These are phyloP conservation scores for Megaceryle alcyon DNA, from an alignment of 2,797 vertebrate species.

Conservation along the genomic window DNA sequence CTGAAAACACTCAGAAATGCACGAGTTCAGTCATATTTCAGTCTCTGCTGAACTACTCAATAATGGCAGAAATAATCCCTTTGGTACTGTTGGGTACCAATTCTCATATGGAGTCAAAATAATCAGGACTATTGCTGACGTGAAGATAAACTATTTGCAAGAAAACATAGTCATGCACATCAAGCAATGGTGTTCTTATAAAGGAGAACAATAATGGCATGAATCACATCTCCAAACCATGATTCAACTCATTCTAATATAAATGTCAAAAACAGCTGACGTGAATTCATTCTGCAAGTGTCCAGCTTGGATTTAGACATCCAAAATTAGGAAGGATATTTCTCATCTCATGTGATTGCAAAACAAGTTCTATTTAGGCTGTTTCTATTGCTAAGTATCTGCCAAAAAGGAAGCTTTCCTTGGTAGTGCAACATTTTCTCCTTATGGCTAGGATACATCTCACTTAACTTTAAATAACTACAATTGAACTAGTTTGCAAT, in stretches of 20 bases:
- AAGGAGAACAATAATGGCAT: background rate
- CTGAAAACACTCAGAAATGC: background rate
- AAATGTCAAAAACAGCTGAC: background rate
- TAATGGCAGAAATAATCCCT: background rate
- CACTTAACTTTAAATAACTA: conserved; percentile 10
- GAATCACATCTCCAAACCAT: background rate
- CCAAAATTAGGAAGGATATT: background rate
- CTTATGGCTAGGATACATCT: background rate
- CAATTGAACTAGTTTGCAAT: background rate
- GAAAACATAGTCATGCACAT: background rate
- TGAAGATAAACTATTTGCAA: background rate
- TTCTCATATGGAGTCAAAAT: background rate
- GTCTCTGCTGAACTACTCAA: background rate
- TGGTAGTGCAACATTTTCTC: background rate
- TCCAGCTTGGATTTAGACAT: background rate
- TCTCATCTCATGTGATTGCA: background rate
- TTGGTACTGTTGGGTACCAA: background rate
- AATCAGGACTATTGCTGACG: background rate
- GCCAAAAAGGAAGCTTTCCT: background rate
- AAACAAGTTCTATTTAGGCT: background rate
- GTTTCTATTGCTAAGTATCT: background rate
- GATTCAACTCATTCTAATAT: background rate
- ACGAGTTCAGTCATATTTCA: background rate
- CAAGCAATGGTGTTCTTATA: background rate
- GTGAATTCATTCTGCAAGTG: background rate